These are phyloP conservation scores for Thecocarcelia acutangulata DNA, from an alignment of 2,888 invertebrate genomes.

Conservation along the genomic window DNA sequence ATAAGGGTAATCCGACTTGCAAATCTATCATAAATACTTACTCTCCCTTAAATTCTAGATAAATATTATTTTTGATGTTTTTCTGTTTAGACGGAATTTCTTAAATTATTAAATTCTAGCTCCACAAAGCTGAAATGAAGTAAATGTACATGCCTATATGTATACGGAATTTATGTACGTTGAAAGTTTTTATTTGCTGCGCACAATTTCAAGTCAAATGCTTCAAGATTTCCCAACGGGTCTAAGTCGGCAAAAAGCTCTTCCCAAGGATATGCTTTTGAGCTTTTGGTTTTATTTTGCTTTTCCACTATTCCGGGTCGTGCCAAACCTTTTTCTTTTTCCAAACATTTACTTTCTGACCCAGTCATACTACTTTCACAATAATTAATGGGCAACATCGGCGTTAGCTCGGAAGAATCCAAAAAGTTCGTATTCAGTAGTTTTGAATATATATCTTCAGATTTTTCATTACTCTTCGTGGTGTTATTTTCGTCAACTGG, in stretches of 20 bases:
- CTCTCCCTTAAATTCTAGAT: too few species aligned
- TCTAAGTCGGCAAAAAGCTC: conserved; percentile 79
- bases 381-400: conserved; percentile 4
- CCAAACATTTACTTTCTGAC: not conserved
- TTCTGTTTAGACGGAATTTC: too few species aligned
- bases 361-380: not conserved
- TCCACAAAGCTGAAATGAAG: too few species aligned
- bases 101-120: too few species aligned
- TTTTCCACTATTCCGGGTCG: not conserved
- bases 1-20: too few species aligned
- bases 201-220: conserved; percentile 78
- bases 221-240: conserved; percentile 78
- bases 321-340: not conserved
- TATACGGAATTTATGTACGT: conserved; percentile 74
- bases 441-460: conserved; percentile 8
- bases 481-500: not conserved
- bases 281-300: conserved; percentile 49
- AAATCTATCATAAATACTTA: too few species aligned
- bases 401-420: not conserved
- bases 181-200: conserved; percentile 75
- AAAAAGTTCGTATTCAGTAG: conserved; percentile 4
- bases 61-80: too few species aligned
- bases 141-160: too few species aligned
- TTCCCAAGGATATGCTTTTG: conserved; percentile 75
- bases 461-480: not conserved